Evolutionary conservation across 2,797 vertebrate genomes (phyloP).

Genomic region (Epinephelus malabaricus): DNA sequence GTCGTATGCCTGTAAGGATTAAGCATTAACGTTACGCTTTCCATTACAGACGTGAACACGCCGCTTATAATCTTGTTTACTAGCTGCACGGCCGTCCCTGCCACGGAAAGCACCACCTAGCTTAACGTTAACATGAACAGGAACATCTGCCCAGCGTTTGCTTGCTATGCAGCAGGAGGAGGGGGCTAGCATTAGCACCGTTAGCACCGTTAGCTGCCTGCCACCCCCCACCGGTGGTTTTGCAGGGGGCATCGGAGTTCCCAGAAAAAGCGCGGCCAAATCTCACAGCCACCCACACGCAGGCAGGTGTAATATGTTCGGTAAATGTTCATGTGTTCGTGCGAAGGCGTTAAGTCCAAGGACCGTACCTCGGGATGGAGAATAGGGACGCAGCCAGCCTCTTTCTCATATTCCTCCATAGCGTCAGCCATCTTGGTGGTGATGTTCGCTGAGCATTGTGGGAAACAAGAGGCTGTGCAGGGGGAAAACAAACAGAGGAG

Average conservation of each 20-base stretch:
- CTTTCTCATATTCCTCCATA: slow-evolving; percentile 96
- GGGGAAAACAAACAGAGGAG: slow-evolving; percentile 60
- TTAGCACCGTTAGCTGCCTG: slow-evolving; percentile 76
- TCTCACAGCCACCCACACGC: background rate
- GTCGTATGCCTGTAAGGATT: slow-evolving; percentile 42
- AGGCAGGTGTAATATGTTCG: rapidly evolving
- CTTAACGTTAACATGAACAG: background rate
- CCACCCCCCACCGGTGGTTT: slow-evolving; percentile 66
- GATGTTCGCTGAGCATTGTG: slow-evolving; percentile 92
- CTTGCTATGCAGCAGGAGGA: slow-evolving; percentile 53
- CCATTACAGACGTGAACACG: background rate
- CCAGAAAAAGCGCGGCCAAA: slow-evolving; percentile 19
- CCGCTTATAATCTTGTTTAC: background rate
- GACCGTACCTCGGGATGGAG: slow-evolving; percentile 94
- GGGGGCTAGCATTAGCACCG: slow-evolving; percentile 66
- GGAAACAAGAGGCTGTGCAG: slow-evolving; percentile 84
- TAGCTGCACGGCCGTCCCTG: background rate
- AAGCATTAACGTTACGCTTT: background rate
- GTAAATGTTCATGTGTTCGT: background rate
- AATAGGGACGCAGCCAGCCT: slow-evolving; percentile 95
- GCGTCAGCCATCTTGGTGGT: slow-evolving; percentile 97
- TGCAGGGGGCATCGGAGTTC: slow-evolving; percentile 71
- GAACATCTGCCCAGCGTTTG: slow-evolving; percentile 54
- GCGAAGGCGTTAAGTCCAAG: background rate
- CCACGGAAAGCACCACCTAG: background rate